A percentile compares a stretch with the other conserved stretches of the same genome.
phyloP scores from a whole-genome alignment of 2,113 vertebrate species.

The Dipodomys merriami region DNA sequence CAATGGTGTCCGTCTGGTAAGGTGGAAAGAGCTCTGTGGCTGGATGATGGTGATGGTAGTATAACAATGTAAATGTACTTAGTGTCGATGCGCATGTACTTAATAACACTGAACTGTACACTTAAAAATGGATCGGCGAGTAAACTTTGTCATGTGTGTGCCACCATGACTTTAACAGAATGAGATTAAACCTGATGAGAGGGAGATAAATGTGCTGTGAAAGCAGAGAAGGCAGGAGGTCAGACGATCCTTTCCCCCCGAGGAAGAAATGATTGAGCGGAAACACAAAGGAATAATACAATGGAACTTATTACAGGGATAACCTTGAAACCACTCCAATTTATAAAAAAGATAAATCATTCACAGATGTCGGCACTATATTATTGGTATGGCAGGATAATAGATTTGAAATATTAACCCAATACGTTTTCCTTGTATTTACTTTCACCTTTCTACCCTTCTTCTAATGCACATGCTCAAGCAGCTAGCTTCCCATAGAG shows the following conservation, averaged over 20 bases:
- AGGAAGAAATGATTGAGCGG: constrained; percentile 49
- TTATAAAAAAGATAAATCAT: constrained; percentile 59
- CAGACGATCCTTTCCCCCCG: constrained; percentile 30
- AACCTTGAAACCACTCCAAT: constrained; percentile 67
- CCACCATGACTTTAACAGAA: neutral
- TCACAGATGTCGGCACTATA: constrained; percentile 51
- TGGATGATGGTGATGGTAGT: neutral
- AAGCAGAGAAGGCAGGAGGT: neutral
- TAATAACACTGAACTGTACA: neutral
- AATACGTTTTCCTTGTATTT: neutral
- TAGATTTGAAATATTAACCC: constrained; percentile 56
- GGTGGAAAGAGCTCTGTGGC: neutral
- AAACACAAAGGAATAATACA: constrained; percentile 33
- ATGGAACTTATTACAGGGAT: constrained; percentile 24
- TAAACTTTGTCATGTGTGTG: neutral
- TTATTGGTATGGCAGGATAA: constrained; percentile 59
- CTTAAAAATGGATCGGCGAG: neutral
- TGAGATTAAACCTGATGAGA: neutral
- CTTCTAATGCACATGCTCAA: neutral
- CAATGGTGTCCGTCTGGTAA: neutral
- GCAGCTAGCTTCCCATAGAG: neutral
- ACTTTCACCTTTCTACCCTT: constrained; percentile 42
- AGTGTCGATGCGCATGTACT: neutral
- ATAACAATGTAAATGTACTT: neutral
- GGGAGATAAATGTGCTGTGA: neutral